Evolutionary conservation across 2,797 vertebrate species (phyloP).

Genomic region (Prionace glauca): DNA sequence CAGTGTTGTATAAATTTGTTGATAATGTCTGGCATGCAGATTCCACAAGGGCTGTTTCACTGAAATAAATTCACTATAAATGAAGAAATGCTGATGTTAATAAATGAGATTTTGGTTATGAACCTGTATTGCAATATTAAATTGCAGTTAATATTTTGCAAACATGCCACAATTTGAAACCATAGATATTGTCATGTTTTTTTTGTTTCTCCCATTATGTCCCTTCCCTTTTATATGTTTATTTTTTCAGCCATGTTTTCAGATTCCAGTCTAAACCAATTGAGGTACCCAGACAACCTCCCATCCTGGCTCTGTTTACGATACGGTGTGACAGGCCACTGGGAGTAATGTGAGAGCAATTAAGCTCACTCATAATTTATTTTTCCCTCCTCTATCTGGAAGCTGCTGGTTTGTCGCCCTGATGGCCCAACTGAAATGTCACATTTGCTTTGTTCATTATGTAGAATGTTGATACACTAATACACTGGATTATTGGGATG

Average conservation of each 20-base stretch:
- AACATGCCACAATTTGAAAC: background rate
- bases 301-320: background rate
- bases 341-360: background rate
- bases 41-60: background rate
- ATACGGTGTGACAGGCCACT: background rate
- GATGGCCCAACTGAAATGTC: background rate
- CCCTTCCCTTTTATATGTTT: background rate
- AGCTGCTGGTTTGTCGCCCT: background rate
- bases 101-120: background rate
- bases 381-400: background rate
- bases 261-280: background rate
- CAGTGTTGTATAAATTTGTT: background rate
- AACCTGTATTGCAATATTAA: background rate
- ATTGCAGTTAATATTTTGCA: background rate
- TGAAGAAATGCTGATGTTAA: background rate
- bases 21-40: background rate
- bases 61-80: background rate
- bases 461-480: background rate
- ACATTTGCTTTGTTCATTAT: background rate
- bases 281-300: background rate
- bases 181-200: background rate
- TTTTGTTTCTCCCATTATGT: background rate
- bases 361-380: background rate
- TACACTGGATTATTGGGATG: background rate
- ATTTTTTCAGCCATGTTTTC: background rate